Conservation (phyloP, 2,888 invertebrate species). For the Hetaerina titia region DNA sequence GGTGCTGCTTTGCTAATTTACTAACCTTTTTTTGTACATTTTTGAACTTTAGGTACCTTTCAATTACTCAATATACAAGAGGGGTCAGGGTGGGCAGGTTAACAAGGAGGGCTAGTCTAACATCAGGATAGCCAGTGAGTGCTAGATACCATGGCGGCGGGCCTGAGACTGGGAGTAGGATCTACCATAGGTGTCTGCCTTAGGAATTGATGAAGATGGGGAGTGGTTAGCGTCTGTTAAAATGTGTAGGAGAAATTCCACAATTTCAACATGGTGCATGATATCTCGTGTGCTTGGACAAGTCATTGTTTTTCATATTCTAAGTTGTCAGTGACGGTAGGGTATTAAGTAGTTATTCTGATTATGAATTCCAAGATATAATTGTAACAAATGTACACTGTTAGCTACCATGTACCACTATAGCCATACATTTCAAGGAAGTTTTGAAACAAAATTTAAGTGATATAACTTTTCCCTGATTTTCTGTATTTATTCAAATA, state of each 20-base stretch:
- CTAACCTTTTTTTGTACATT: conserved; percentile 67
- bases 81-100: conserved; percentile 66
- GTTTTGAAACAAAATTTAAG: conserved; percentile 35
- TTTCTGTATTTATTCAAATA: conserved; percentile 58
- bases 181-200: conserved; percentile 66
- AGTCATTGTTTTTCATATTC: conserved; percentile 60
- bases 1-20: conserved; percentile 60
- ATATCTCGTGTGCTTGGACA: conserved; percentile 65
- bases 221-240: conserved; percentile 66
- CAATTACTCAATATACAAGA: conserved; percentile 67
- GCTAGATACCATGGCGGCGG: conserved; percentile 61
- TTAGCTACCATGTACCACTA: conserved; percentile 54
- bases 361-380: conserved; percentile 39
- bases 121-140: conserved; percentile 67
- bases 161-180: conserved; percentile 63
- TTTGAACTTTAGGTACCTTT: conserved; percentile 67
- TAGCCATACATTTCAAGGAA: conserved; percentile 35
- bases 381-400: conserved; percentile 64
- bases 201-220: conserved; percentile 66
- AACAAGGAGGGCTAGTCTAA: conserved; percentile 61
- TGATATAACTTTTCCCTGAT: conserved; percentile 3
- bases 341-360: conserved; percentile 56
- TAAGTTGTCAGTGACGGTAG: conserved; percentile 58
- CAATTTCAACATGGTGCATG: conserved; percentile 65
- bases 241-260: conserved; percentile 61